Percentiles rank a stretch among this genome's conserved stretches.
Conservation (phyloP, 2,888 invertebrate genomes). For the Conchocele bisecta region DNA sequence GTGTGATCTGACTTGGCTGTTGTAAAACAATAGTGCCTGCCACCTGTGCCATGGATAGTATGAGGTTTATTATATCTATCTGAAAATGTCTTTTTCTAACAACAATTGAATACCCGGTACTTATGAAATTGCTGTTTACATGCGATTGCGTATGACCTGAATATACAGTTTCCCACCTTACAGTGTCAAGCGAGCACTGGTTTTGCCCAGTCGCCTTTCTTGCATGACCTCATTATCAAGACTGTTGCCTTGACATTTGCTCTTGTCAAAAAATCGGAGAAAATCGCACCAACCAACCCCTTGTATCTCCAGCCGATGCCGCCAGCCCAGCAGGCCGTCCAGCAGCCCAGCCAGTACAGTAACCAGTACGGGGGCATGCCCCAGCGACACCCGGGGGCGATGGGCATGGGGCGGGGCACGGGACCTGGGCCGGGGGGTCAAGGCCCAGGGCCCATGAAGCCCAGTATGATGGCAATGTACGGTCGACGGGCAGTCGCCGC, state of each 20-base stretch:
- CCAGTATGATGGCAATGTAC: slow-evolving; percentile 66
- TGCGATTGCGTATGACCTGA: no score
- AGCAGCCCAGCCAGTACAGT: slow-evolving; percentile 72
- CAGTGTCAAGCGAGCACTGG: no score
- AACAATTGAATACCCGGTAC: no score
- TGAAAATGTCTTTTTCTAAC: no score
- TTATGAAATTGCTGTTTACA: no score
- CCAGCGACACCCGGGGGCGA: slow-evolving; percentile 85
- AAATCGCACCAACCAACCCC: no score
- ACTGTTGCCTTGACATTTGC: background rate
- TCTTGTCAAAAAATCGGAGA: background rate
- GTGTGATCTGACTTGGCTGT: no score
- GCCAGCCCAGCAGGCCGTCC: slow-evolving; percentile 71
- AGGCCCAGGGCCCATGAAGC: slow-evolving; percentile 54
- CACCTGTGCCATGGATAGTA: no score
- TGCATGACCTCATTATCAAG: background rate
- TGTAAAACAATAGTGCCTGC: no score
- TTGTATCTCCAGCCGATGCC: slow-evolving; percentile 65
- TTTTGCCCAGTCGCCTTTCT: no score
- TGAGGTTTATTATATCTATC: no score
- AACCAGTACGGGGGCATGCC: slow-evolving; percentile 76
- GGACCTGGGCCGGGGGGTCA: slow-evolving; percentile 71
- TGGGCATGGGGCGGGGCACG: slow-evolving; percentile 73
- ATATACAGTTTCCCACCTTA: no score
- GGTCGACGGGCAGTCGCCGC: slow-evolving; percentile 88